A percentile compares a stretch with the other conserved stretches of the same genome.
Evolutionary conservation across 2,888 invertebrate species (phyloP).

Genomic region (Amphimallon solstitiale): DNA sequence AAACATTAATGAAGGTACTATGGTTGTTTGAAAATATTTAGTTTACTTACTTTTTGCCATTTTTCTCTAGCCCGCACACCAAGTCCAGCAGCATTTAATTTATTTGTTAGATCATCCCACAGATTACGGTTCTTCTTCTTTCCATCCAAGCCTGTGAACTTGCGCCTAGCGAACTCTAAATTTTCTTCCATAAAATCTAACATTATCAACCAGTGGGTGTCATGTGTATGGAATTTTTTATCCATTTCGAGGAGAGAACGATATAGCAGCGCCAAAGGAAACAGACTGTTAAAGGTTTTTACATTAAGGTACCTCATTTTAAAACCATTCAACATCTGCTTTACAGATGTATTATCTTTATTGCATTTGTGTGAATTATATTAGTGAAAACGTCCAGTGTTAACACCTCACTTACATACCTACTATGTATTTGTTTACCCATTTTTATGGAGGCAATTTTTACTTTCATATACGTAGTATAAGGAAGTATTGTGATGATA

Average conservation of each 20-base stretch:
- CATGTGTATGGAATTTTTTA: constrained; percentile 7
- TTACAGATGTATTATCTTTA: too few species aligned
- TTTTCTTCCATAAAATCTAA: not conserved
- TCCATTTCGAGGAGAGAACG: too few species aligned
- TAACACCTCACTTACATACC: too few species aligned
- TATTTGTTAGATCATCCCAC: not conserved
- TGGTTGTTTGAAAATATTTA: not conserved
- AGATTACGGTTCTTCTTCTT: not conserved
- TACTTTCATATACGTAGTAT: too few species aligned
- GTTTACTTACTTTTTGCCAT: constrained; percentile 1
- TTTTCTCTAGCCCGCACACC: constrained; percentile 4
- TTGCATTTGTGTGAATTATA: too few species aligned
- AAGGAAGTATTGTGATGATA: too few species aligned
- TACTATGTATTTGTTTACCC: too few species aligned
- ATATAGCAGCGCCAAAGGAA: not conserved
- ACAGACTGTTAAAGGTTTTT: not conserved
- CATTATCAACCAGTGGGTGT: constrained; percentile 2
- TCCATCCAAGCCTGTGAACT: too few species aligned
- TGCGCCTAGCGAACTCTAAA: not conserved
- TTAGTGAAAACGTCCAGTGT: too few species aligned
- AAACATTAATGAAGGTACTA: not conserved
- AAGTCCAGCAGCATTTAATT: constrained; percentile 3
- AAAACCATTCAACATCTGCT: too few species aligned
- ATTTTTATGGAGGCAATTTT: too few species aligned
- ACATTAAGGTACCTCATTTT: too few species aligned